phyloP scores from a whole-genome alignment of 2,113 vertebrate species.

The Emberiza fucata region DNA sequence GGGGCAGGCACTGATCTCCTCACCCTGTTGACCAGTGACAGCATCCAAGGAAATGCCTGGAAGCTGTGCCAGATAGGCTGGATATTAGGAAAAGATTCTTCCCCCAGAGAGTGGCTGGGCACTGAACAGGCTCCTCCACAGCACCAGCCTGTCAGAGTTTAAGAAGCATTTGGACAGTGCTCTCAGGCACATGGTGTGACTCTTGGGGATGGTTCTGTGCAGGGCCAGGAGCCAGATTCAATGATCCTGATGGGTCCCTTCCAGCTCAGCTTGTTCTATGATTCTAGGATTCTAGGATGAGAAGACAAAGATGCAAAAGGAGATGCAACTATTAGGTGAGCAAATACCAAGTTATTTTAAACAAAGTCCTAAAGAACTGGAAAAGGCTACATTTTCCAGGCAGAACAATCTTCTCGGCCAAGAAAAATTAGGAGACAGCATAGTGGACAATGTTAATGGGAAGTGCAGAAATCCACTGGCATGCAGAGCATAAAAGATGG shows the following conservation, averaged over 20 bases:
- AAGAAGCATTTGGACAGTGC: background rate
- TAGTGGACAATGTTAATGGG: background rate
- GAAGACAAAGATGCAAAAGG: background rate
- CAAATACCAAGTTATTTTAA: background rate
- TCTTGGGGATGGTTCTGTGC: background rate
- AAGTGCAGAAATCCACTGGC: background rate
- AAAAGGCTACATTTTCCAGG: background rate
- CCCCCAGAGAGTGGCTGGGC: background rate
- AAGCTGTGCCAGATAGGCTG: background rate
- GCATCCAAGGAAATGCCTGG: background rate
- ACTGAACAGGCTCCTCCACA: background rate
- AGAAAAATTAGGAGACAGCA: background rate
- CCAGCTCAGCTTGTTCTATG: background rate
- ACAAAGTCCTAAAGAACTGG: background rate
- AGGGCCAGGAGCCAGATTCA: accelerated
- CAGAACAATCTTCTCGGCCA: background rate
- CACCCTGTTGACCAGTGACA: background rate
- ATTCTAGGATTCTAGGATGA: background rate
- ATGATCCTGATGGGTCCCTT: background rate
- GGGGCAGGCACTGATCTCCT: background rate
- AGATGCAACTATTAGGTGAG: background rate
- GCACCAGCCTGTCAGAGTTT: background rate
- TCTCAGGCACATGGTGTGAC: background rate
- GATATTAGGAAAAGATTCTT: background rate
- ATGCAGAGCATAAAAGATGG: background rate